Evolutionary conservation across 2,797 vertebrate genomes (phyloP).

Genomic region (Ctenosaura bakeri): DNA sequence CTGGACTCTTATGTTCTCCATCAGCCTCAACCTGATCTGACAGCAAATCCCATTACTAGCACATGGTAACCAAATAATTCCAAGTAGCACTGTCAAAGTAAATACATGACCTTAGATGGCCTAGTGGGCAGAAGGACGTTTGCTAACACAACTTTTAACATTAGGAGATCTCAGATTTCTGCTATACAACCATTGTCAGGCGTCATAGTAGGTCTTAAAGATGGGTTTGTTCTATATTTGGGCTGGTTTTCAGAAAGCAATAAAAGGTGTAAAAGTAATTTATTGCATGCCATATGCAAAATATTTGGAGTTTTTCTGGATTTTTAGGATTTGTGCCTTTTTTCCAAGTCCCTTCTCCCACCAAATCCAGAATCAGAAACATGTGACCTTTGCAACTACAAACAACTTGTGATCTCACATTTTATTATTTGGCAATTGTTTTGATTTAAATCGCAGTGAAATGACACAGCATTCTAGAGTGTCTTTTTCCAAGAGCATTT

Average conservation of each 20-base stretch:
- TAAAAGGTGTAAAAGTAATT: fast-evolving
- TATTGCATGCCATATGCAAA: background rate
- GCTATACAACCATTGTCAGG: too few species aligned
- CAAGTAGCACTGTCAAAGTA: too few species aligned
- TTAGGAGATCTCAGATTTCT: too few species aligned
- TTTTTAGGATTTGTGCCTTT: background rate
- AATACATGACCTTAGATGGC: too few species aligned
- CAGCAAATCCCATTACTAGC: too few species aligned
- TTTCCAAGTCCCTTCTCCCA: background rate
- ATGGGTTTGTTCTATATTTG: background rate
- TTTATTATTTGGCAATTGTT: background rate
- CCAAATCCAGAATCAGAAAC: background rate
- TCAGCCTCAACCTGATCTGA: too few species aligned
- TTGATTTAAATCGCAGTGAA: background rate
- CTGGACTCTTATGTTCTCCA: too few species aligned
- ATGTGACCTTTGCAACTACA: background rate
- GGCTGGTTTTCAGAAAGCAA: background rate
- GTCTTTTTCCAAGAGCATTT: background rate
- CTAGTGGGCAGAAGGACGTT: too few species aligned
- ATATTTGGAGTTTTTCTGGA: background rate
- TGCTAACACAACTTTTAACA: too few species aligned
- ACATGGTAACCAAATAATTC: too few species aligned
- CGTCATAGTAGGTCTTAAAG: too few species aligned
- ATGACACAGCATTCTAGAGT: background rate
- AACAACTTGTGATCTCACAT: background rate